Conservation (phyloP, 2,888 invertebrate genomes). For the Anticlea derivata region DNA sequence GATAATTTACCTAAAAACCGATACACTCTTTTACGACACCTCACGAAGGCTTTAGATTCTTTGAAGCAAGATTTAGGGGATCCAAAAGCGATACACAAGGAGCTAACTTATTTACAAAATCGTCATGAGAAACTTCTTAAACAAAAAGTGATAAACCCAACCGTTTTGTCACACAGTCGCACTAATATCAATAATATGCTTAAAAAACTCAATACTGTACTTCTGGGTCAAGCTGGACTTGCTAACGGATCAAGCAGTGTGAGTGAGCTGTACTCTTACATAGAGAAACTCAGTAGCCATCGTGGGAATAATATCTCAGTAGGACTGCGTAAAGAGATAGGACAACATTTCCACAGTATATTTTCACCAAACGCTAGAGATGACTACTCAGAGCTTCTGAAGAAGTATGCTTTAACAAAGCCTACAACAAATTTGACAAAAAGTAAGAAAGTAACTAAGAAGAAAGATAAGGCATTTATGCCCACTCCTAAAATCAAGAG, state of each 20-base stretch:
- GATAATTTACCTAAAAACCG: conserved; percentile 62
- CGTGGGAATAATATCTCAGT: conserved; percentile 58
- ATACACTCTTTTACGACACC: conserved; percentile 54
- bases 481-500: conserved; percentile 41
- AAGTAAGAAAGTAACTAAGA: conserved; percentile 46
- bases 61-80: conserved; percentile 78
- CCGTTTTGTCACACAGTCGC: conserved; percentile 56
- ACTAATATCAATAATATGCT: conserved; percentile 71
- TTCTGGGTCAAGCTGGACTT: conserved; percentile 85
- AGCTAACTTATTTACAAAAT: conserved; percentile 69
- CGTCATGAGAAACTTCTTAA: conserved; percentile 67
- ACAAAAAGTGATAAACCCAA: conserved; percentile 61
- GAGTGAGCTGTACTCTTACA: conserved; percentile 63
- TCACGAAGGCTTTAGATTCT: conserved; percentile 62
- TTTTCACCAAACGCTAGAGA: conserved; percentile 72
- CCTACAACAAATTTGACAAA: conserved; percentile 32
- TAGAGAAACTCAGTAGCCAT: conserved; percentile 57
- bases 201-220: conserved; percentile 81
- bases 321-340: conserved; percentile 75
- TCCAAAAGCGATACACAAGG: conserved; percentile 69
- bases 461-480: conserved; percentile 45
- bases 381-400: conserved; percentile 66
- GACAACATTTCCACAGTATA: conserved; percentile 76
- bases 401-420: conserved; percentile 52
- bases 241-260: conserved; percentile 76